phyloP scores from a whole-genome alignment of 2,113 vertebrate genomes.

The Corythornis vintsioides region DNA sequence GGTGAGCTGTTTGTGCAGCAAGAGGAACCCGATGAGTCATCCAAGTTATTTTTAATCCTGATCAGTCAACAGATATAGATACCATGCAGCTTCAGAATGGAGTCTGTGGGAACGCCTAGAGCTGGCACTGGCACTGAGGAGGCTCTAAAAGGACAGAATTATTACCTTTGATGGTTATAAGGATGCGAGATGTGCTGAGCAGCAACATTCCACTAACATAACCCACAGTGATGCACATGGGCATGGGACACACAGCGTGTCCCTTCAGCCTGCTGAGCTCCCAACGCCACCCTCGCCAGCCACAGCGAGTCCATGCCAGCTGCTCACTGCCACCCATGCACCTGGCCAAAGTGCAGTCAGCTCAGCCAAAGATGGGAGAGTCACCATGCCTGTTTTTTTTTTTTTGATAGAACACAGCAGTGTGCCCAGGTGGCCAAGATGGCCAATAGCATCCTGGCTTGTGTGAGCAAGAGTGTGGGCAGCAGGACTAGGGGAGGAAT shows the following conservation, averaged over 20 bases:
- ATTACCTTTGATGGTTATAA: neutral
- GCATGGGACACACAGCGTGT: neutral
- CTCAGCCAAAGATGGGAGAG: accelerated
- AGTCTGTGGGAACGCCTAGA: neutral
- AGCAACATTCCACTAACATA: constrained; percentile 25
- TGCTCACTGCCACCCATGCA: neutral
- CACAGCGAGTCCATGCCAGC: accelerated
- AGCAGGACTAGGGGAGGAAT: no score
- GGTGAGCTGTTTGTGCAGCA: neutral
- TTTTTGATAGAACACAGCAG: no score
- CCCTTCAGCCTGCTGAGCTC: neutral
- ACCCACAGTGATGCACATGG: neutral
- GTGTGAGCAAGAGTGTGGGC: no score
- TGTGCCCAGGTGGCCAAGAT: no score
- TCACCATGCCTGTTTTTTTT: neutral
- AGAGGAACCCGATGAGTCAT: neutral
- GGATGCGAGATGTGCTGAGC: constrained; percentile 20
- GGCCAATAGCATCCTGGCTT: no score
- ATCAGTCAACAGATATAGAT: neutral
- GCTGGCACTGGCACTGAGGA: neutral
- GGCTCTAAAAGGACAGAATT: neutral
- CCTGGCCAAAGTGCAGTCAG: neutral
- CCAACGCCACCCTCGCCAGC: neutral
- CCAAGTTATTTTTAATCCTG: neutral
- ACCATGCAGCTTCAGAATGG: accelerated